Conservation (phyloP, 2,888 invertebrate genomes). For the Heliconius ismenius region DNA sequence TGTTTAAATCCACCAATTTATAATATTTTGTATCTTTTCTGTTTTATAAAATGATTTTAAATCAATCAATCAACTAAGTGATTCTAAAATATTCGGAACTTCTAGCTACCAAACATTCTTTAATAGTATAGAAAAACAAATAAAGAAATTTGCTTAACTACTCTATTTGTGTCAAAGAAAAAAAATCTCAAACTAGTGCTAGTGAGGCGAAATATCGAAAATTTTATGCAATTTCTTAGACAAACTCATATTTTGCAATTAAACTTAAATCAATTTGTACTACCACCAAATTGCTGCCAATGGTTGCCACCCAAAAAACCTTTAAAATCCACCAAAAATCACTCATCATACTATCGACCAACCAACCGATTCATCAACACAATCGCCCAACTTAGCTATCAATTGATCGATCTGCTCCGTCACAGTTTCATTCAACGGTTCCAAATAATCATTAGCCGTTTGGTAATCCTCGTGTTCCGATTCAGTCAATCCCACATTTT, state of each 20-base stretch:
- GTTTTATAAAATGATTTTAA: too few relatives aligned
- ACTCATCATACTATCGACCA: conserved; percentile 13
- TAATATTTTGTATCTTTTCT: too few relatives aligned
- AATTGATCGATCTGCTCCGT: conserved; percentile 71
- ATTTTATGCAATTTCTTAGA: background rate
- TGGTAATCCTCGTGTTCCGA: conserved; percentile 66
- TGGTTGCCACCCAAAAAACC: background rate
- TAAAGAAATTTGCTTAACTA: background rate
- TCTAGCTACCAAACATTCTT: background rate
- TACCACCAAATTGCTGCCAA: background rate
- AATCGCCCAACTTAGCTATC: conserved; percentile 68
- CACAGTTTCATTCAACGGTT: conserved; percentile 68
- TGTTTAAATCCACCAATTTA: too few relatives aligned
- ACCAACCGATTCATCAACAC: conserved; percentile 49
- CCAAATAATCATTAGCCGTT: conserved; percentile 68
- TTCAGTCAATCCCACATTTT: conserved; percentile 58
- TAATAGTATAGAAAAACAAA: background rate
- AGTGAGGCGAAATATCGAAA: background rate
- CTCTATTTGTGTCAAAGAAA: background rate
- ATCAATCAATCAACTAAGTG: background rate
- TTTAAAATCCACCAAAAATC: background rate
- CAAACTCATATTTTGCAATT: background rate
- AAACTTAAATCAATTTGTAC: too few relatives aligned
- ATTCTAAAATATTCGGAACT: background rate
- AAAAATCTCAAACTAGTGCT: background rate